Evolutionary conservation across 1,140 invertebrate genomes (phyloP).

Genomic region (Tachypleus tridentatus): DNA sequence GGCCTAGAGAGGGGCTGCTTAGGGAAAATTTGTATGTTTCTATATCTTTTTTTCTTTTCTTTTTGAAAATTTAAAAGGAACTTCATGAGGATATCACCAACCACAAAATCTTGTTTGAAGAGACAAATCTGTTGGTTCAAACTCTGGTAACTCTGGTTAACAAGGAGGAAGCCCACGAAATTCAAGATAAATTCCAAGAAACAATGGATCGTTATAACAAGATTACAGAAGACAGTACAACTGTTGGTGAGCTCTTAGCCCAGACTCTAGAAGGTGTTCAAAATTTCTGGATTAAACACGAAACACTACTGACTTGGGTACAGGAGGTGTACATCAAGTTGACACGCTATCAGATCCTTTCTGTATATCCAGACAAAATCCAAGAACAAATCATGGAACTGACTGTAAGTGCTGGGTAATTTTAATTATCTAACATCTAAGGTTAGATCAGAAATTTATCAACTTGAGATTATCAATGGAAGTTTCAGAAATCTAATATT

Average conservation of each 20-base stretch:
- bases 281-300: constrained; percentile 78
- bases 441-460: too few species aligned
- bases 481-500: too few species aligned
- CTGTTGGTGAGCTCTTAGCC: constrained; percentile 60
- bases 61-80: constrained; percentile 37
- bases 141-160: constrained; percentile 78
- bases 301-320: constrained; percentile 87
- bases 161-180: constrained; percentile 71
- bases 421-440: too few species aligned
- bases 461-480: too few species aligned
- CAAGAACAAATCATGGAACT: constrained; percentile 84
- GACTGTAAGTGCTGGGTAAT: constrained; percentile 47
- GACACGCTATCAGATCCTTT: constrained; percentile 61
- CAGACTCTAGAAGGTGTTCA: constrained; percentile 68
- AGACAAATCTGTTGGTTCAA: constrained; percentile 74
- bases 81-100: constrained; percentile 76
- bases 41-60: background rate
- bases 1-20: too few species aligned
- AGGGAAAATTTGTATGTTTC: too few species aligned
- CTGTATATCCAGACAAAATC: constrained; percentile 80
- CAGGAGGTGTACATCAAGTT: constrained; percentile 71
- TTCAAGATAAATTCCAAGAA: constrained; percentile 74
- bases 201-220: constrained; percentile 69
- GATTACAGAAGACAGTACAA: constrained; percentile 70
- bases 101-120: constrained; percentile 72